These are phyloP conservation scores for Hypercompe scribonia DNA, from an alignment of 2,888 invertebrate species.

Conservation along the genomic window DNA sequence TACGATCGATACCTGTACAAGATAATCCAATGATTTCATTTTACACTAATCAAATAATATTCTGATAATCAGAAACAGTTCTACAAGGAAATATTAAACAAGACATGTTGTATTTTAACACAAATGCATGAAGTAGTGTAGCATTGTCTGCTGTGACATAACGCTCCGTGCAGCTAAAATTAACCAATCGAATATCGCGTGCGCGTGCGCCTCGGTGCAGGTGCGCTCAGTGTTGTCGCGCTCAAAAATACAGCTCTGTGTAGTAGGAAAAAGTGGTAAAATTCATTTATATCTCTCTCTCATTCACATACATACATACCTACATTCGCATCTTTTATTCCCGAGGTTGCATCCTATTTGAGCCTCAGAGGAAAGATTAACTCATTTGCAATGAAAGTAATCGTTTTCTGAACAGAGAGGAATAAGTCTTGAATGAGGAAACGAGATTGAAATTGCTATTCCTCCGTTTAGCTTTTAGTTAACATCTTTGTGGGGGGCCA, in stretches of 20 bases:
- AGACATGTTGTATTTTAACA: conserved; percentile 49
- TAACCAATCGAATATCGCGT: conserved; percentile 70
- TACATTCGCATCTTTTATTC: not conserved
- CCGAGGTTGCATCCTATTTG: too few species aligned
- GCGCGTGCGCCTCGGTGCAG: conserved; percentile 80
- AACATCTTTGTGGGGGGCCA: too few species aligned
- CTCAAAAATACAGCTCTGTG: conserved; percentile 60
- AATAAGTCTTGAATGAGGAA: too few species aligned
- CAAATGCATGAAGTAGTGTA: conserved; percentile 54
- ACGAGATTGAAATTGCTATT: too few species aligned
- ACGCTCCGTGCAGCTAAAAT: conserved; percentile 74
- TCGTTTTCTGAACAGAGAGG: too few species aligned
- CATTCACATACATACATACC: not conserved
- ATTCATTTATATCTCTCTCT: too few species aligned
- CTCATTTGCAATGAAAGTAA: too few species aligned
- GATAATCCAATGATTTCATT: conserved; percentile 20
- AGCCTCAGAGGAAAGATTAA: too few species aligned
- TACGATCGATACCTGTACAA: conserved; percentile 11
- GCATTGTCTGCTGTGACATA: conserved; percentile 79
- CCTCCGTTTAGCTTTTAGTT: too few species aligned
- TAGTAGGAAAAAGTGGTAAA: conserved; percentile 14
- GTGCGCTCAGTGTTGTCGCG: conserved; percentile 72
- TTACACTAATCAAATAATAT: conserved; percentile 12
- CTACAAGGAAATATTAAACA: conserved; percentile 51
- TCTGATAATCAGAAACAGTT: conserved; percentile 4